Conservation (phyloP, 2,113 vertebrate species). For the Scomber scombrus region DNA sequence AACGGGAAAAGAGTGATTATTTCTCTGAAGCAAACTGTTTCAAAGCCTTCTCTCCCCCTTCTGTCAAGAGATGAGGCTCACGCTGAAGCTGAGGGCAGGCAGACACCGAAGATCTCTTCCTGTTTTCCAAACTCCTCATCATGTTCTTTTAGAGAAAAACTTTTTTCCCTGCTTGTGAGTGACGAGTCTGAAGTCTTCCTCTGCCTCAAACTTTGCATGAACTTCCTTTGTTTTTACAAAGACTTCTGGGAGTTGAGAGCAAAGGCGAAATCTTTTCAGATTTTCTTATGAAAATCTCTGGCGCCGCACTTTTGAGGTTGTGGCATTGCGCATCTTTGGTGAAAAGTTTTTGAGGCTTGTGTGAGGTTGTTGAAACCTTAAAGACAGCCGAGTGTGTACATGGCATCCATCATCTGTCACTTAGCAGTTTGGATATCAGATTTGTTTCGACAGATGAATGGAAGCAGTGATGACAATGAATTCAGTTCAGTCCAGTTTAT, state of each 20-base stretch:
- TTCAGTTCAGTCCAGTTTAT: slow-evolving; percentile 25
- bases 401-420: slow-evolving; percentile 25
- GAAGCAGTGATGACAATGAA: neutral
- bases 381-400: slow-evolving; percentile 8
- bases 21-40: slow-evolving; percentile 56
- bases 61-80: slow-evolving; percentile 59
- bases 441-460: slow-evolving; percentile 31
- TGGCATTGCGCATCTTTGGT: slow-evolving; percentile 35
- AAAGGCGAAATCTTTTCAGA: slow-evolving; percentile 52
- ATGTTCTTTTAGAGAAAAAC: slow-evolving; percentile 53
- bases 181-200: slow-evolving; percentile 60
- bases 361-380: slow-evolving; percentile 19
- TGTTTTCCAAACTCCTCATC: slow-evolving; percentile 69
- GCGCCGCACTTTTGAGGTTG: slow-evolving; percentile 47
- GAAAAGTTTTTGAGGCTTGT: slow-evolving; percentile 47
- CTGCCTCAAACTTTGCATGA: slow-evolving; percentile 70
- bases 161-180: slow-evolving; percentile 29
- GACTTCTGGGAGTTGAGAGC: slow-evolving; percentile 53
- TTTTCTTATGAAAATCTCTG: neutral
- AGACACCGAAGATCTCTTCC: slow-evolving; percentile 57
- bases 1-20: slow-evolving; percentile 39
- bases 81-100: slow-evolving; percentile 48
- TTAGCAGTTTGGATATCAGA: slow-evolving; percentile 35
- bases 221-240: slow-evolving; percentile 68
- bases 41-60: slow-evolving; percentile 44